These are phyloP conservation scores for Heliconius hewitsoni DNA, from an alignment of 1,140 invertebrate species.

Conservation along the genomic window DNA sequence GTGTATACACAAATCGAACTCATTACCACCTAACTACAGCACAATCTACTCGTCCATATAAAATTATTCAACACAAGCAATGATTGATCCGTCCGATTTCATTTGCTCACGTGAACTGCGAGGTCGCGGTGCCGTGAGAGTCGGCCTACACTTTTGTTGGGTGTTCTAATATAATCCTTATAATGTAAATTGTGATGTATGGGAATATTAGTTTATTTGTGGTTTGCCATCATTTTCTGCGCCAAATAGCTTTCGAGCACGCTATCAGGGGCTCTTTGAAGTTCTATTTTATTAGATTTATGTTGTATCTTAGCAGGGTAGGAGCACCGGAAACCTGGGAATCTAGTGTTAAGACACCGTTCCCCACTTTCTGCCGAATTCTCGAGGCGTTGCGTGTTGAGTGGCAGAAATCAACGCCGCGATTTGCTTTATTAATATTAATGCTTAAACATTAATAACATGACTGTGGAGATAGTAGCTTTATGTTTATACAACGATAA, in stretches of 20 bases:
- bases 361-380: too few species aligned
- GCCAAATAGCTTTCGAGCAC: background rate
- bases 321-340: too few species aligned
- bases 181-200: conserved; percentile 8
- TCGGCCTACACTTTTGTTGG: conserved; percentile 5
- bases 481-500: too few species aligned
- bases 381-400: too few species aligned
- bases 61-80: conserved; percentile 7
- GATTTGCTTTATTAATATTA: too few species aligned
- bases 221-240: background rate
- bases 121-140: conserved; percentile 60
- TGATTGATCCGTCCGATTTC: conserved; percentile 68
- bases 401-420: too few species aligned
- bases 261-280: background rate
- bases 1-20: background rate
- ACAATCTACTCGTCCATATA: background rate
- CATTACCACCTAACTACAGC: background rate
- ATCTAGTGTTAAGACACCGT: background rate
- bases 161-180: conserved; percentile 11
- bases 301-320: background rate
- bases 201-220: conserved; percentile 9
- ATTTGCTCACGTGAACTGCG: conserved; percentile 58
- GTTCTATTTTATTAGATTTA: background rate
- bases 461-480: too few species aligned
- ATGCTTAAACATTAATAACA: too few species aligned